Evolutionary conservation across 2,113 vertebrate species (phyloP).

Genomic region (Thalassarche chlororhynchos): DNA sequence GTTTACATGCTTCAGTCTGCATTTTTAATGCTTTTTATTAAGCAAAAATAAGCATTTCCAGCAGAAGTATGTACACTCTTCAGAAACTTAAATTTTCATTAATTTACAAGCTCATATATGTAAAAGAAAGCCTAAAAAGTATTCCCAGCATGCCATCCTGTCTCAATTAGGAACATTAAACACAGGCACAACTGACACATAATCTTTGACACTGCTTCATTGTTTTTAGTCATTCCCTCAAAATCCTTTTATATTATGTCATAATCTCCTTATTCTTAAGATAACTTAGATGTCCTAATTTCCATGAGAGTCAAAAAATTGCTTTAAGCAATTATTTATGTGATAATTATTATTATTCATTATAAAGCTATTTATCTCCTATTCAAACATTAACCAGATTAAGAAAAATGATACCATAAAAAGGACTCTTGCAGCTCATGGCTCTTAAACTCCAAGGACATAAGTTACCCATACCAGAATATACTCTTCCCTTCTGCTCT

Average conservation of each 20-base stretch:
- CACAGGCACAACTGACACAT: background rate
- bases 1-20: background rate
- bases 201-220: background rate
- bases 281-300: conserved; percentile 36
- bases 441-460: conserved; percentile 1
- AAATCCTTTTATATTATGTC: conserved; percentile 14
- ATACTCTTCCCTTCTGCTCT: background rate
- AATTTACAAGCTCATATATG: background rate
- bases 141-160: background rate
- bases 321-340: conserved; percentile 58
- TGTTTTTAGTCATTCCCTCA: background rate
- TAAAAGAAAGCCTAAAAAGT: background rate
- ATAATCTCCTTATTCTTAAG: conserved; percentile 8
- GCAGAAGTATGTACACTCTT: background rate
- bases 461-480: background rate
- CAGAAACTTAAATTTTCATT: background rate
- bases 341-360: conserved; percentile 47
- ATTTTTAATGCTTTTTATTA: background rate
- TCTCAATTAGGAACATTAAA: conserved; percentile 4
- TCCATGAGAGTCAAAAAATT: conserved; percentile 45
- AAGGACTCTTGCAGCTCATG: background rate
- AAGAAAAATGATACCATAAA: conserved; percentile 30
- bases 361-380: conserved; percentile 50
- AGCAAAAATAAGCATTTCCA: background rate
- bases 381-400: conserved; percentile 44